phyloP scores from a whole-genome alignment of 2,113 vertebrate species.

The Cyanoramphus novaezelandiae region DNA sequence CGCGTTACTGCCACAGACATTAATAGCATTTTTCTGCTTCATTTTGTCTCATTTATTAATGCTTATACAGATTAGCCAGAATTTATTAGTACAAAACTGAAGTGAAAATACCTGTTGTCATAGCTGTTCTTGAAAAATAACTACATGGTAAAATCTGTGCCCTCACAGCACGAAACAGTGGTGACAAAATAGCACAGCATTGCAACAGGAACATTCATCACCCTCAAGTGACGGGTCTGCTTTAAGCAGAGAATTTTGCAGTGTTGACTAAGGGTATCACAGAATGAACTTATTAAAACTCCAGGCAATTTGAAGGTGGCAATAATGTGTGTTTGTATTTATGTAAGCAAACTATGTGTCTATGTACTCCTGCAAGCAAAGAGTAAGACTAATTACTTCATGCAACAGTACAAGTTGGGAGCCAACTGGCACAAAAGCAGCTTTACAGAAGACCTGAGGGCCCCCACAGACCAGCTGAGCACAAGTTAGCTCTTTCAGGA shows the following conservation, averaged over 20 bases:
- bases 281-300: not conserved
- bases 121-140: not conserved
- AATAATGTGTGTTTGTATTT: not conserved
- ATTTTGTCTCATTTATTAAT: constrained; percentile 13
- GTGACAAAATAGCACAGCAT: not conserved
- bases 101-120: not conserved
- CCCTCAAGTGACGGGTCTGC: not conserved
- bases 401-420: not conserved
- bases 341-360: not conserved
- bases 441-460: not conserved
- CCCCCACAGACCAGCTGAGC: fast-evolving
- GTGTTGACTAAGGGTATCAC: not conserved
- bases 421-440: not conserved
- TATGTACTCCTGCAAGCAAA: not conserved
- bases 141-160: not conserved
- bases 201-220: not conserved
- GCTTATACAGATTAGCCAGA: not conserved
- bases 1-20: not conserved
- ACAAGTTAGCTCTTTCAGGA: not conserved
- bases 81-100: not conserved
- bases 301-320: not conserved
- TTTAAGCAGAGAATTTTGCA: not conserved
- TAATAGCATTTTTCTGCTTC: not conserved
- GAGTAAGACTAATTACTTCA: not conserved
- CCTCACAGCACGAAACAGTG: not conserved